Evolutionary conservation across 2,888 invertebrate genomes (phyloP), one percentile per base, ranked within the genome.

Genomic region (Leucophenga montana): DNA sequence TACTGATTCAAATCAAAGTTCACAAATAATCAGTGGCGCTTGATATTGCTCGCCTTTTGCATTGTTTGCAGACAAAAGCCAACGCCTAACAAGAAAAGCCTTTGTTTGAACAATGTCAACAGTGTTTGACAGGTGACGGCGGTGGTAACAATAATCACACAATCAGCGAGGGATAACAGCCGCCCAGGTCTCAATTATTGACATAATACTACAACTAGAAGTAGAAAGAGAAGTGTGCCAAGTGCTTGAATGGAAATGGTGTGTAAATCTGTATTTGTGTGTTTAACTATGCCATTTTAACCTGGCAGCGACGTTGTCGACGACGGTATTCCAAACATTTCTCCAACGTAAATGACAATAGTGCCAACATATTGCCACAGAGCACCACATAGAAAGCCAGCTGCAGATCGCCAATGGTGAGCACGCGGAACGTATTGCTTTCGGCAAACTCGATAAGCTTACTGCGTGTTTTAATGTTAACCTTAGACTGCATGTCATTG

Each of bases 301-400:
- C 20, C 20, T 56, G 18, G 8, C 22, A 20, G 6, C 56, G 13
- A 20, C 22, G 27, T 3, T 27, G 33, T 3, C 50, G 18, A 33
- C 71, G 71, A 8, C 39, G 50, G 6, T 73, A 79, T 39, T 3
- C 39, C 3, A 39, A 39, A 39, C 8, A 39, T 8, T 11, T 39
- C 66, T 88, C 87, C 1, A 62, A 50, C 0, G 79, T 14, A 3
- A 88, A 75, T 3, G 78, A 73, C 0, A 86, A 4, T 3, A 69
- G 59, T 4, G 75, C 80, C 6, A 87, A 14, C 0, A 82, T 8
- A 31, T 80, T 86, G 3, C 89, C 89, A 33, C 80, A 66, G 6
- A 85, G 18, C 5, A 89, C 74, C 13, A 89, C 86, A 72, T 87
- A 87, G 77, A 89, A 89, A 39, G 88, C 80, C 67, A 89, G 75